Conservation (phyloP, 2,797 vertebrate species). For the Alosa sapidissima region DNA sequence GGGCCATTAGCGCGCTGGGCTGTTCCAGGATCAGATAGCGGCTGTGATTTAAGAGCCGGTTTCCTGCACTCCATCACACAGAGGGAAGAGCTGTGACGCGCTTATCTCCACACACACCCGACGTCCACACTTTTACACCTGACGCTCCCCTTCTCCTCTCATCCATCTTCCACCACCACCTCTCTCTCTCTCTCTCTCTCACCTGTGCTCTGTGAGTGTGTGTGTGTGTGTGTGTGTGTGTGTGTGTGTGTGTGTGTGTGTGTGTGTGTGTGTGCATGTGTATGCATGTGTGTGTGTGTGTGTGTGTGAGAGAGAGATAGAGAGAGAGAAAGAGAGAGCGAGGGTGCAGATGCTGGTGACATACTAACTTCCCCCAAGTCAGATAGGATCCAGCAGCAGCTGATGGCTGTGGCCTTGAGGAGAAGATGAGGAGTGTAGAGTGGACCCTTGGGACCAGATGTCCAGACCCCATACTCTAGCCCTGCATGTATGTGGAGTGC, state of each 20-base stretch:
- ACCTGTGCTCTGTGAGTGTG: neutral
- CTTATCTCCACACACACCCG: constrained; percentile 48
- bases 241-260: neutral
- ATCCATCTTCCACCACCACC: constrained; percentile 46
- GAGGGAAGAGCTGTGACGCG: neutral
- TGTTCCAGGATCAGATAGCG: constrained; percentile 24
- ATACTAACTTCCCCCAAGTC: neutral
- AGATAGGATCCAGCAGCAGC: too few relatives aligned
- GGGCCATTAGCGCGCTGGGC: neutral
- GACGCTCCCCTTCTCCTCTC: constrained; percentile 31
- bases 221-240: constrained; percentile 2
- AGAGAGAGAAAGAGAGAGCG: too few relatives aligned
- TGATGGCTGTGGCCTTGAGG: too few relatives aligned
- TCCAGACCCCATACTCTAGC: neutral
- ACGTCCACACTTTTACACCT: constrained; percentile 53
- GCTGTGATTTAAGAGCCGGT: neutral
- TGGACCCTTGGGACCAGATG: neutral
- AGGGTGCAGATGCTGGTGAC: neutral
- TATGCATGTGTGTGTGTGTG: neutral
- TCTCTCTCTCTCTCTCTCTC: neutral
- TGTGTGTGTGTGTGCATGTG: neutral
- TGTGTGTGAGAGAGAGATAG: neutral
- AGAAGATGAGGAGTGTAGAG: neutral
- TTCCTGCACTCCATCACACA: constrained; percentile 1
- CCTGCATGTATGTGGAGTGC: neutral